Evolutionary conservation across 1,140 invertebrate species (phyloP).

Genomic region (Mycetomoellerius zeteki): DNA sequence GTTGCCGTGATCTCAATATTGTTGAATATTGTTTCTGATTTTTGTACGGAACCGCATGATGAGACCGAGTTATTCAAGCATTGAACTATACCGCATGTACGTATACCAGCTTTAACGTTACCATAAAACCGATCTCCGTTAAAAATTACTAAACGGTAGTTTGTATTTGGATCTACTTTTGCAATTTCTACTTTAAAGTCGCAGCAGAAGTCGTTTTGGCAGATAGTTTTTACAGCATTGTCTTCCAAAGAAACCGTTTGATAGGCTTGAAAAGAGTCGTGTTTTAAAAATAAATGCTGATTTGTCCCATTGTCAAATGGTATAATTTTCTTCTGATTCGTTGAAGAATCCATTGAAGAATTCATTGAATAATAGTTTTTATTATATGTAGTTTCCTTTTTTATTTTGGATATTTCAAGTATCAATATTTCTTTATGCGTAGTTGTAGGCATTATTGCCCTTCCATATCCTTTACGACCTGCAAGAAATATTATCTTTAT

Average conservation of each 20-base stretch:
- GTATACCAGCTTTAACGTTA: background rate
- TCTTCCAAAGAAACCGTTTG: background rate
- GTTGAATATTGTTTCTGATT: constrained; percentile 22
- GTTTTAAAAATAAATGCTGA: background rate
- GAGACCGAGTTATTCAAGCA: constrained; percentile 66
- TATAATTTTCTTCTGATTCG: background rate
- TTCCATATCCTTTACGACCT: constrained; percentile 72
- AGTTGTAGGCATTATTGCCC: constrained; percentile 57
- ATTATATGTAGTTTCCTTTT: constrained; percentile 32
- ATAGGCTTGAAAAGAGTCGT: constrained; percentile 30
- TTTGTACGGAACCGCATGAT: constrained; percentile 63
- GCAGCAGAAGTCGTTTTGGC: constrained; percentile 80
- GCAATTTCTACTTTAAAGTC: constrained; percentile 69
- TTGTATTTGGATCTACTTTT: constrained; percentile 24
- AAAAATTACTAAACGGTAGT: constrained; percentile 65
- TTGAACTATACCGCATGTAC: constrained; percentile 55
- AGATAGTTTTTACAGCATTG: constrained; percentile 66
- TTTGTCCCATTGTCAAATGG: background rate
- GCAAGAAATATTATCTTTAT: background rate
- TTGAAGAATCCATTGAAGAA: constrained; percentile 1
- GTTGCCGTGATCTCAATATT: constrained; percentile 35
- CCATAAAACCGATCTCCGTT: constrained; percentile 52
- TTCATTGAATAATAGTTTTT: constrained; percentile 32
- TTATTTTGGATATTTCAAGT: constrained; percentile 80
- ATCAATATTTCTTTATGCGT: constrained; percentile 77